Evolutionary conservation across 1,140 invertebrate genomes (phyloP), one percentile per base, ranked within the genome.

Genomic region (Limonius californicus): DNA sequence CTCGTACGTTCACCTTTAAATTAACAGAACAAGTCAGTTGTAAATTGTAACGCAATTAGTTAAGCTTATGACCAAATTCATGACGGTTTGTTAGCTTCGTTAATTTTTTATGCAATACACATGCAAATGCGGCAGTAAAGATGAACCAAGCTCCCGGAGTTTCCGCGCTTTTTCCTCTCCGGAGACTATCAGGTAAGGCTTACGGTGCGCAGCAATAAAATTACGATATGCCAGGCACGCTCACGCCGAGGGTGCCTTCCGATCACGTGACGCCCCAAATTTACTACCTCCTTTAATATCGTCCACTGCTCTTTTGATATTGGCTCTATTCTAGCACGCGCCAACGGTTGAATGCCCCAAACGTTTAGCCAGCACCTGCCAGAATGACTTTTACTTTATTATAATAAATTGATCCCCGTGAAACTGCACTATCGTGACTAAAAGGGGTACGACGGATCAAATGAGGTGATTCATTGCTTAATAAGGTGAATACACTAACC

Each of bases 31-130:
- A 39, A 39, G 35, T 39, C 35, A 14, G 35, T 39, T 39, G 35
- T 39, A 39, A 39, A 39, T 39, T 39, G 35, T 39, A 39, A 39
- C 35, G 35, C n/a, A 39, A 39, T 39, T 39, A 39, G 35, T 39
- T 39, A 39, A 39, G 35, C 35, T 39, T 39, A 39, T 39, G 35
- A 39, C 35, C 35, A 39, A 39, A n/a, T 39, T 39, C 35, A 39
- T 12, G 35, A n/a, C n/a, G 8, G 8, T 39, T 39, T 2, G 35
- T 27, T 27, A 39, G 35, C 35, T 39, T 39, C 35, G 35, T 39
- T 39, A 39, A 39, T 39, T 39, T 39, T 39, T 39, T 39, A 39
- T 39, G n/a, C 2, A 39, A 2, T 39, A 12, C n/a, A 12, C n/a
- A 39, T 39, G 35, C 35, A 39, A 39, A 39, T 39, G 23, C 23